Evolutionary conservation across 1,140 invertebrate genomes (phyloP), one percentile per base, ranked within the genome.

Genomic region (Nomia melanderi): DNA sequence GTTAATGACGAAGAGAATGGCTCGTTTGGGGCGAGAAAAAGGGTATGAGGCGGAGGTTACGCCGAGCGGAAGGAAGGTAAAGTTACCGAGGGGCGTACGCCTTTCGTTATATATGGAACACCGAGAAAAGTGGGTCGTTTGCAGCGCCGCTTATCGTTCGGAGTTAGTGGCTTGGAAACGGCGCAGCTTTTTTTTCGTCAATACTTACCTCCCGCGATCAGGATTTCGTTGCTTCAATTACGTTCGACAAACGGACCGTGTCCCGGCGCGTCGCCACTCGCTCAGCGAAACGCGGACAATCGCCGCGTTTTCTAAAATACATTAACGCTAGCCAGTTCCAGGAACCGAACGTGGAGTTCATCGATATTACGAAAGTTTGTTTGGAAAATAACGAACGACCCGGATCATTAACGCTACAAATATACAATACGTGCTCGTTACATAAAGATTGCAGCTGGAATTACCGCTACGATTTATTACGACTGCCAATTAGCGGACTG

Each of bases 221-320:
- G n/a, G 56, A 71, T 85, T 85, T 73, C 79, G 81, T 76, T 76
- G 72, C 74, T 62, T 57, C 71, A 85, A 84, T 85, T 81, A 84
- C 65, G 65, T 47, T 71, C 57, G 78, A 81, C 77, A 65, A n/a
- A 69, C 73, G 33, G 74, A 72, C 78, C 41, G 27, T 67, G 54
- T 41, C 31, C 9, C 31, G 70, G 23, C 31, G 72, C 64, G 17
- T 25, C 31, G 23, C n/a, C 54, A 7, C 8, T 3, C 3, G 23
- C 29, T 2, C 29, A 1, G 20, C 20, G 41, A 44, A 41, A 29
- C 8, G 33, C 12, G 25, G 31, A 41, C 56, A 14, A 25, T 25
- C 31, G 4, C 41, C 17, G 1, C n/a, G 41, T 7, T 50, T n/a
- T 36, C 14, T 31, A 17, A 29, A 64, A 73, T 54, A 39, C 44